Conservation (phyloP, 2,888 invertebrate genomes). For the Aleiodes testaceus region DNA sequence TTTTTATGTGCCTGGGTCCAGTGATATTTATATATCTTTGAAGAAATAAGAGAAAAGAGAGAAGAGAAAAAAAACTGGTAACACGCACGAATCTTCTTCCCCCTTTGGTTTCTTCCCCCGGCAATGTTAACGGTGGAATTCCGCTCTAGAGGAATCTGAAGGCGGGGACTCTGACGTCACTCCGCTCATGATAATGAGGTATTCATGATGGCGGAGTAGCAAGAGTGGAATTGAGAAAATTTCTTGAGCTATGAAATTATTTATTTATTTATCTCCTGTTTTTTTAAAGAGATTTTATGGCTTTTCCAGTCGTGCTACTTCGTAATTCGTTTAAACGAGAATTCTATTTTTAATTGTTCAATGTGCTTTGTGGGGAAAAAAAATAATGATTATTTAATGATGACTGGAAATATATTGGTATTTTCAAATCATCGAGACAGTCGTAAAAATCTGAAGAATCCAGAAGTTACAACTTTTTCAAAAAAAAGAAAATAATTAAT, state of each 20-base stretch:
- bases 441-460: no score
- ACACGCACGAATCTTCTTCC: conserved; percentile 31
- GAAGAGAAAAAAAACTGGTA: conserved; percentile 19
- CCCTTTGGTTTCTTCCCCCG: conserved; percentile 47
- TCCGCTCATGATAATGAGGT: conserved; percentile 84
- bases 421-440: no score
- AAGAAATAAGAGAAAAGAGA: not conserved
- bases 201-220: conserved; percentile 90
- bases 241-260: conserved; percentile 63
- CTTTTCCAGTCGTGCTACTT: no score
- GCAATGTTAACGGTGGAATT: conserved; percentile 75
- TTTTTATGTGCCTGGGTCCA: conserved; percentile 28
- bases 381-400: no score
- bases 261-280: conserved; percentile 51
- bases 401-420: no score
- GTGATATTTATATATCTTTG: conserved; percentile 27
- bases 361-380: no score
- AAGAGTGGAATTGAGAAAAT: conserved; percentile 55
- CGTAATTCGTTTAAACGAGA: no score
- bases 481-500: no score
- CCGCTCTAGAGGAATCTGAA: conserved; percentile 74
- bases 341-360: no score
- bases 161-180: conserved; percentile 84
- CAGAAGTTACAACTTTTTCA: no score
- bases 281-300: not conserved